Base-by-base conservation (phyloP, 1,140 invertebrate species). In the Arctopsyche grandis region DNA sequence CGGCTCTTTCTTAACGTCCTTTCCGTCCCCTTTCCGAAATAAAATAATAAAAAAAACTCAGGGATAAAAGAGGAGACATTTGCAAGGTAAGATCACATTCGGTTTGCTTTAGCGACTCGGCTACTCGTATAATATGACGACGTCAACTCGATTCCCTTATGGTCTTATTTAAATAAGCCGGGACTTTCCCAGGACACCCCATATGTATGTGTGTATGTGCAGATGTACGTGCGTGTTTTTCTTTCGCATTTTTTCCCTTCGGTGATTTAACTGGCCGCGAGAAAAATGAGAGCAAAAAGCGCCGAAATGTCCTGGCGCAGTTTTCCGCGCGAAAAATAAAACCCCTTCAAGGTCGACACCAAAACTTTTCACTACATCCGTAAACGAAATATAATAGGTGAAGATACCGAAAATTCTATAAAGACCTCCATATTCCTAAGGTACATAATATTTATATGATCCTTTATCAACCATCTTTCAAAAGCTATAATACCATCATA, bases 41-140 rank as follows among this genome's bases (percentile, higher is more conserved):
- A 38, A 38, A 38, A n/a, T n/a, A n/a, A n/a, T 16, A 26, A 46
- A 52, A 38, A 38, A 58, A 80, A 24, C 71, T 76, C 69, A 44
- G 60, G 44, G 58, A 48, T 38, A 38, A 38, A 38, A 38, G 70
- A 66, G 46, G 75, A 70, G 75, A 75, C 77, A 73, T 80, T 80
- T 77, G 69, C 75, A 73, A 80, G 75, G 79, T 80, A 80, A 77
- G 77, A 73, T 73, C 75, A 80, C 79, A 76, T 76, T 77, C 69
- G 56, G 43, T 73, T 77, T 80, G 58, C 79, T 80, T 52, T 73
- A 77, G 74, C 74, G 48, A 76, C 56, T 76, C 74, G 58, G 46
- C 79, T 75, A 80, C 74, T 80, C 70, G 79, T 80, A 80, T 80
- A 80, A 80, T 80, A 80, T 80, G 77, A 80, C 69, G 79, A 80